Conservation (phyloP, 2,888 invertebrate species). For the Spialia ferax region DNA sequence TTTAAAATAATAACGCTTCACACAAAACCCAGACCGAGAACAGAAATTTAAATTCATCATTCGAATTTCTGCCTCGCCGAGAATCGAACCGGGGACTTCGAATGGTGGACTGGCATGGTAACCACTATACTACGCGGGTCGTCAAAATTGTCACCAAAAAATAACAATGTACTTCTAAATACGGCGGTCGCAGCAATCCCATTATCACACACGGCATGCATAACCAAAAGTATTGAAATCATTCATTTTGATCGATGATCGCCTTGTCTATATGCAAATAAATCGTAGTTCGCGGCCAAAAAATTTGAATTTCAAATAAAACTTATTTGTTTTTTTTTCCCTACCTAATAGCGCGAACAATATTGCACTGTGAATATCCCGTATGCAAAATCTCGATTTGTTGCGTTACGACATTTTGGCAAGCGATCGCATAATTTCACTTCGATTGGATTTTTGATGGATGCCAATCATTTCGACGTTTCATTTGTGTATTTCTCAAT, state of each 20-base stretch:
- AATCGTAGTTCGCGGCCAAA: slow-evolving; percentile 62
- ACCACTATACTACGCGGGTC: no score
- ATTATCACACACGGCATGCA: slow-evolving; percentile 52
- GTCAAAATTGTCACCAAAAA: no score
- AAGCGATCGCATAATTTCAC: slow-evolving; percentile 52
- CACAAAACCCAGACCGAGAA: no score
- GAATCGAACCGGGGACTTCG: no score
- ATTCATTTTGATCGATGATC: slow-evolving; percentile 76
- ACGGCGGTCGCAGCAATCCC: background rate
- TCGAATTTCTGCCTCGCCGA: no score
- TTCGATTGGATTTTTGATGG: slow-evolving; percentile 68
- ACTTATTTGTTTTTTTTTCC: slow-evolving; percentile 73
- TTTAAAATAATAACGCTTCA: no score
- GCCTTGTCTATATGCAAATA: slow-evolving; percentile 83
- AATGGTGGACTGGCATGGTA: no score
- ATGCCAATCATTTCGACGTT: slow-evolving; percentile 61
- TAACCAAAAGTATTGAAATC: slow-evolving; percentile 68
- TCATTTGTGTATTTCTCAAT: slow-evolving; percentile 38
- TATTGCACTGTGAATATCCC: slow-evolving; percentile 54
- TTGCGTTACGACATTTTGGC: slow-evolving; percentile 54
- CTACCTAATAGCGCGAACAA: slow-evolving; percentile 72
- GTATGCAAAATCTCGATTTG: slow-evolving; percentile 69
- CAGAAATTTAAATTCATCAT: no score
- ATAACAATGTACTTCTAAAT: no score
- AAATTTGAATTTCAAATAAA: slow-evolving; percentile 82